Conservation (phyloP, 1,140 invertebrate genomes). For the Pseudoatta argentina region DNA sequence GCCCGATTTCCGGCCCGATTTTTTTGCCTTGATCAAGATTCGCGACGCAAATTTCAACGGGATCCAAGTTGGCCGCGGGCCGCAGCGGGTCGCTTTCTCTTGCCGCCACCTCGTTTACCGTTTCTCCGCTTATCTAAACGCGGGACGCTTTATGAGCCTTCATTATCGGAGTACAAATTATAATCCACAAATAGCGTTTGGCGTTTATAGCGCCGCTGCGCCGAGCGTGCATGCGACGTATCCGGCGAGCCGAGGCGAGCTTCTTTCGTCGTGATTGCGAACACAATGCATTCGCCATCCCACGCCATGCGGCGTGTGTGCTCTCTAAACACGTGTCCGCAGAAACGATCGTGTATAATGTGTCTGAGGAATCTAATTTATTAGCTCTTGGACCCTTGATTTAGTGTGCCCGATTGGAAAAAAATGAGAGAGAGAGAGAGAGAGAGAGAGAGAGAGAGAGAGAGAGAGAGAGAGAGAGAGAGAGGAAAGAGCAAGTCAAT, state of each 20-base stretch:
- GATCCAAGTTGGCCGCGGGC: slow-evolving; percentile 11
- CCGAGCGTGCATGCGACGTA: slow-evolving; percentile 5
- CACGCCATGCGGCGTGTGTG: slow-evolving; percentile 51
- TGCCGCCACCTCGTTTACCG: not conserved
- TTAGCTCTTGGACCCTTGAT: slow-evolving; percentile 34
- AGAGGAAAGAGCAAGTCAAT: not conserved
- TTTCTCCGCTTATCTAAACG: slow-evolving; percentile 63
- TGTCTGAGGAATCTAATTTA: slow-evolving; percentile 67
- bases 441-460: not conserved
- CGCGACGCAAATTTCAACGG: slow-evolving; percentile 40
- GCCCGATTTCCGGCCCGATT: slow-evolving; percentile 4
- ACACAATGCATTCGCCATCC: slow-evolving; percentile 47
- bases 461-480: not conserved
- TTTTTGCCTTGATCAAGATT: not conserved
- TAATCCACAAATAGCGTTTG: slow-evolving; percentile 70
- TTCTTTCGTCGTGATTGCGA: slow-evolving; percentile 38
- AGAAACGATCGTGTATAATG: slow-evolving; percentile 60
- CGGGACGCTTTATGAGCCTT: slow-evolving; percentile 70
- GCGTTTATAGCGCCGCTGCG: slow-evolving; percentile 65
- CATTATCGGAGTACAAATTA: slow-evolving; percentile 73
- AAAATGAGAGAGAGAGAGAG: not conserved
- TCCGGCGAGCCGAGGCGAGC: slow-evolving; percentile 23
- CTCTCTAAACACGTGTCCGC: slow-evolving; percentile 51
- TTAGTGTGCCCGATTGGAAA: not conserved
- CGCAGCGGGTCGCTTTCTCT: slow-evolving; percentile 54